A percentile compares a stretch with the other conserved stretches of the same genome.
Conservation (phyloP, 2,113 vertebrate genomes). For the Gambusia affinis region DNA sequence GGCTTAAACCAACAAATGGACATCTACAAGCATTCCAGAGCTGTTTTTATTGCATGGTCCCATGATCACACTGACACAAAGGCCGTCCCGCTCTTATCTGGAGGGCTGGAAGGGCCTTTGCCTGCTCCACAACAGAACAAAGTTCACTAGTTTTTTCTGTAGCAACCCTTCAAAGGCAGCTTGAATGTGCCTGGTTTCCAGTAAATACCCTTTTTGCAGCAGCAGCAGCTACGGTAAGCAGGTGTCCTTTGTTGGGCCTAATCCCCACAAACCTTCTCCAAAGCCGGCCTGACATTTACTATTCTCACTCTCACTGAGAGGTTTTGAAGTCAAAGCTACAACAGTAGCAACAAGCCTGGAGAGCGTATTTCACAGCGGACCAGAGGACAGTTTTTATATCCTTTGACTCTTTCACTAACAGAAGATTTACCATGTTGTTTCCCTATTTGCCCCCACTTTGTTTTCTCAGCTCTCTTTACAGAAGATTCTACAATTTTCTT, state of each 20-base stretch:
- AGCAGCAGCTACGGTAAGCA: conserved; percentile 45
- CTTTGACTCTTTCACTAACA: conserved; percentile 33
- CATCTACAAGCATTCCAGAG: conserved; percentile 22
- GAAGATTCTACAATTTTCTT: conserved; percentile 27
- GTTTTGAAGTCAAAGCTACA: conserved; percentile 61
- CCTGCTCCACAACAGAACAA: conserved; percentile 40
- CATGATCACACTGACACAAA: conserved; percentile 46
- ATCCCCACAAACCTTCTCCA: conserved; percentile 61
- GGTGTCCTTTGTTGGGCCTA: conserved; percentile 66
- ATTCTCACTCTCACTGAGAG: conserved; percentile 43
- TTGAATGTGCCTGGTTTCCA: conserved; percentile 41
- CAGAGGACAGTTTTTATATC: conserved; percentile 40
- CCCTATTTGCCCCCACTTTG: not conserved
- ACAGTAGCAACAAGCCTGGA: conserved; percentile 22
- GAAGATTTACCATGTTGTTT: conserved; percentile 42
- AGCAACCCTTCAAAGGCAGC: conserved; percentile 37
- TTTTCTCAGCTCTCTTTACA: conserved; percentile 4
- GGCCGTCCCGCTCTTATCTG: conserved; percentile 51
- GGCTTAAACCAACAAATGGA: conserved; percentile 27
- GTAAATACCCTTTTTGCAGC: conserved; percentile 32
- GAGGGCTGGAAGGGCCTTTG: conserved; percentile 33
- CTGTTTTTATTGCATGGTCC: conserved; percentile 39
- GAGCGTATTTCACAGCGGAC: conserved; percentile 35
- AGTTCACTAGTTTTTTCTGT: conserved; percentile 44
- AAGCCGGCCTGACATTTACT: conserved; percentile 56